phyloP scores from a whole-genome alignment of 2,888 invertebrate genomes.

The Andricus curvator region DNA sequence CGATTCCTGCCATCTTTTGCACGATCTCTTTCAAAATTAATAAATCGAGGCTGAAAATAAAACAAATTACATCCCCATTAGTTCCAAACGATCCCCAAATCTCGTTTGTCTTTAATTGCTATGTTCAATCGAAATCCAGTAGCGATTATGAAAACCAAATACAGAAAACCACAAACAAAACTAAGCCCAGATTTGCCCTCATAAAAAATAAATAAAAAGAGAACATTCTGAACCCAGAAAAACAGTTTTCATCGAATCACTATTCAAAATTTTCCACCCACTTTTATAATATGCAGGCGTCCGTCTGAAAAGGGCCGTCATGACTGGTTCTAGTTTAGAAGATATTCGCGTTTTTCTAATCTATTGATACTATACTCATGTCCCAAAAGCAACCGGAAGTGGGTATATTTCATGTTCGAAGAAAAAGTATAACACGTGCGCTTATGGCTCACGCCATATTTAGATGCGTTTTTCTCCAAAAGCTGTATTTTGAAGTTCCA shows the following conservation, averaged over 20 bases:
- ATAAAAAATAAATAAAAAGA: neutral
- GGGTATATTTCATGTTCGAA: too few relatives aligned
- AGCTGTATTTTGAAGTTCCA: too few relatives aligned
- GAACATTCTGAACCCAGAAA: neutral
- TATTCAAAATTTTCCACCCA: neutral
- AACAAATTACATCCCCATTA: constrained; percentile 1
- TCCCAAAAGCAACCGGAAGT: too few relatives aligned
- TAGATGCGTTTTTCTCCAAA: too few relatives aligned
- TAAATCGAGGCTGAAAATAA: constrained; percentile 87
- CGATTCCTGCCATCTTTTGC: constrained; percentile 99
- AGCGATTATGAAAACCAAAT: neutral
- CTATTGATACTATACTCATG: too few relatives aligned
- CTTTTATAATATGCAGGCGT: neutral
- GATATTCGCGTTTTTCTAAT: too few relatives aligned
- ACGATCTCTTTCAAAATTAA: constrained; percentile 97
- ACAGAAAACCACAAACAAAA: neutral
- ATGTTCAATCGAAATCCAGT: neutral
- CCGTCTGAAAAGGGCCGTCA: too few relatives aligned
- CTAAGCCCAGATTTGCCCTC: neutral
- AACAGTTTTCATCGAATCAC: neutral
- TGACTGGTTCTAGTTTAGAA: too few relatives aligned
- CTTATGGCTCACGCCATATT: too few relatives aligned
- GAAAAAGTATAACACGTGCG: too few relatives aligned
- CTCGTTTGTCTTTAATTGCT: neutral
- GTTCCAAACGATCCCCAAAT: neutral